These are phyloP conservation scores for Albula glossodonta DNA, from an alignment of 2,113 vertebrate species.

Conservation along the genomic window DNA sequence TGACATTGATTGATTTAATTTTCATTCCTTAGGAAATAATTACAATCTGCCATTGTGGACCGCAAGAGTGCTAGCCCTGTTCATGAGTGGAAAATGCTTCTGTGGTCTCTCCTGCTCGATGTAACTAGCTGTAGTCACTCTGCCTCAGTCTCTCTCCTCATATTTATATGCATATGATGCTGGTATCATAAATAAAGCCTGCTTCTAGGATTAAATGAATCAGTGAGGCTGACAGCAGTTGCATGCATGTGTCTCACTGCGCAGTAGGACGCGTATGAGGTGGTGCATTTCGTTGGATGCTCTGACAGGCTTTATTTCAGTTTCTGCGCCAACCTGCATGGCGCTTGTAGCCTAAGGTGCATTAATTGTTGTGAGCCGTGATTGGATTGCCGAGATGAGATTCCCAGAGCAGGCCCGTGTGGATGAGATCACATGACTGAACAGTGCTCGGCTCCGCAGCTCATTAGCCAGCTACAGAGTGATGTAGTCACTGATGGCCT, in stretches of 20 bases:
- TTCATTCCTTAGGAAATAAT: background rate
- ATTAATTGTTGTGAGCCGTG: background rate
- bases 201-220: background rate
- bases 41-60: background rate
- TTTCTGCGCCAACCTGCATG: background rate
- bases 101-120: background rate
- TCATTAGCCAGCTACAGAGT: slow-evolving; percentile 50
- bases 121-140: background rate
- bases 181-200: background rate
- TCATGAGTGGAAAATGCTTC: background rate
- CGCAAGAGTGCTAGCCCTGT: background rate
- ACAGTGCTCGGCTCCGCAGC: slow-evolving; percentile 44
- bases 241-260: background rate
- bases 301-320: background rate
- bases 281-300: background rate
- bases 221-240: background rate
- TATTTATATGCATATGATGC: background rate
- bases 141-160: background rate
- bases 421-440: slow-evolving; percentile 51
- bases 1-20: background rate
- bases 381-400: background rate
- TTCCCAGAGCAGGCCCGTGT: slow-evolving; percentile 32
- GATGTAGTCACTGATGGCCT: slow-evolving; percentile 43
- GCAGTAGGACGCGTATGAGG: background rate
- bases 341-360: background rate